Conservation (phyloP, 2,113 vertebrate species). For the Sylvilagus bachmani region DNA sequence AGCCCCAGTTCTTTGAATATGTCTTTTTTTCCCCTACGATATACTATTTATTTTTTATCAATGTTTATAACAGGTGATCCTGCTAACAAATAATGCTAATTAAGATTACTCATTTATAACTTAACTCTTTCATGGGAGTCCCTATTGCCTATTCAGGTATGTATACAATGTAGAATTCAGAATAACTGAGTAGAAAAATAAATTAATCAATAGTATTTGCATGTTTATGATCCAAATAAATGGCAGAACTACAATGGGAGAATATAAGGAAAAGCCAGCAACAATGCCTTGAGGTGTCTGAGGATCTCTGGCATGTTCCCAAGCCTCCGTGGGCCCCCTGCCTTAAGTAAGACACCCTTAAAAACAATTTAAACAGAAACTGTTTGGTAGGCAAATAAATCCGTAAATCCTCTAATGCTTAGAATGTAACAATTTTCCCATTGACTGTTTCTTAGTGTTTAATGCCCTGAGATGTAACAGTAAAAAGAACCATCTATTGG, state of each 20-base stretch:
- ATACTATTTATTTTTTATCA: background rate
- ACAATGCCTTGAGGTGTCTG: background rate
- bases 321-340: background rate
- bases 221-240: background rate
- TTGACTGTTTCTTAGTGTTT: conserved; percentile 44
- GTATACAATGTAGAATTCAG: background rate
- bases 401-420: background rate
- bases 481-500: background rate
- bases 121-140: background rate
- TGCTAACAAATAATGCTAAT: background rate
- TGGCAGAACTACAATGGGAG: background rate
- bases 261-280: background rate
- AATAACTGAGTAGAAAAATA: conserved; percentile 14
- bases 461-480: background rate
- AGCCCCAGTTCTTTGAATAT: background rate
- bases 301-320: background rate
- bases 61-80: background rate
- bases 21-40: background rate
- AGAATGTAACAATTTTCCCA: background rate
- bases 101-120: background rate
- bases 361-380: conserved; percentile 32
- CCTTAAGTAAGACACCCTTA: background rate
- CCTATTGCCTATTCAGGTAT: background rate
- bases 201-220: background rate
- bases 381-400: background rate